Evolutionary conservation across 2,797 vertebrate genomes (phyloP).

Genomic region (Ctenosaura bakeri): DNA sequence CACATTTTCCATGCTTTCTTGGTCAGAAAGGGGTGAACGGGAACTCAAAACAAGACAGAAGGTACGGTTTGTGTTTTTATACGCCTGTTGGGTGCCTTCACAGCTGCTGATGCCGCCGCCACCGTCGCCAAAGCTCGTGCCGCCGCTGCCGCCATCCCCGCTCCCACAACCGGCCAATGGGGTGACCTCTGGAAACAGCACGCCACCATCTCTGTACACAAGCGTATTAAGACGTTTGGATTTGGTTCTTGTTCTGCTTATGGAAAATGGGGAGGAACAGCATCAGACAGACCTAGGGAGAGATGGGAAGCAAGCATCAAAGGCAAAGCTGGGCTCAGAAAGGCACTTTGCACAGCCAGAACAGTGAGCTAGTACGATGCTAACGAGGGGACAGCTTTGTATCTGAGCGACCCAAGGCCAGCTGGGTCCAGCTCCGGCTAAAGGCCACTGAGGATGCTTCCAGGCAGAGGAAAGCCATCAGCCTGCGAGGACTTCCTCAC

Average conservation of each 20-base stretch:
- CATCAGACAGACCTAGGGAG: conserved; percentile 79
- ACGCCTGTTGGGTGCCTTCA: conserved; percentile 64
- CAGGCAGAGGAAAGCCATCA: too few relatives aligned
- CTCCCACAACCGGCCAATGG: conserved; percentile 71
- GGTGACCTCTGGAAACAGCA: conserved; percentile 68
- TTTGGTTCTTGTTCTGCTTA: conserved; percentile 84
- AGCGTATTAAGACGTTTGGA: conserved; percentile 64
- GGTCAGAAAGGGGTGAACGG: conserved; percentile 79
- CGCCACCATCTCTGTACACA: conserved; percentile 69
- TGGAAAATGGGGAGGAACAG: conserved; percentile 82
- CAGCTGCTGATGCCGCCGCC: not conserved
- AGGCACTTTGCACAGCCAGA: not conserved
- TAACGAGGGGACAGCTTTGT: too few relatives aligned
- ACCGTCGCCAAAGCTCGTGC: not conserved
- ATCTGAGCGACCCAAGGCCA: too few relatives aligned
- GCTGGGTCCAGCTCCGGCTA: too few relatives aligned
- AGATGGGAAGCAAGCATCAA: conserved; percentile 73
- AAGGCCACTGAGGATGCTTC: too few relatives aligned
- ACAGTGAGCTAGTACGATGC: not conserved
- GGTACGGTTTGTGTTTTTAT: conserved; percentile 70
- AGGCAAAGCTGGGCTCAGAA: not conserved
- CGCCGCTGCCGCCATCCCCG: conserved; percentile 40
- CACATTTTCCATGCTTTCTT: conserved; percentile 76
- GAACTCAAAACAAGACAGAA: conserved; percentile 76
- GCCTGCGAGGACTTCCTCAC: too few relatives aligned